Percentiles rank a stretch among this genome's conserved stretches.
Conservation (phyloP, 2,113 vertebrate genomes). For the Garra rufa region DNA sequence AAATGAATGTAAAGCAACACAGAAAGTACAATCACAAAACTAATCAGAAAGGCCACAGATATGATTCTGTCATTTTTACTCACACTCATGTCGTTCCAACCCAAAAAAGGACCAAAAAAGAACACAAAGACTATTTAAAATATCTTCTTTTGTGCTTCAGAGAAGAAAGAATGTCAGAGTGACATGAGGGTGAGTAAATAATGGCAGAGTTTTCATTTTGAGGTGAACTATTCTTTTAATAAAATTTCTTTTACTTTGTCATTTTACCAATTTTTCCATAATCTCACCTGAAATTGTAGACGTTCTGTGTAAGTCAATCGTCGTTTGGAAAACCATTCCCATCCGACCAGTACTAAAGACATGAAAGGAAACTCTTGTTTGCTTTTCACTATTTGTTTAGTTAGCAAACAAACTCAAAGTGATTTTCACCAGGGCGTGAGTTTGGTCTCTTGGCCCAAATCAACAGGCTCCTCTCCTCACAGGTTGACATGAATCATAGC, state of each 20-base stretch:
- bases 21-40: neutral
- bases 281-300: neutral
- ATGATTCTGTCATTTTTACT: neutral
- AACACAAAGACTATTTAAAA: neutral
- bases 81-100: too few relatives aligned
- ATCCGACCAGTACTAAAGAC: neutral
- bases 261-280: neutral
- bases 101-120: neutral
- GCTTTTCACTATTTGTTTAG: constrained; percentile 8
- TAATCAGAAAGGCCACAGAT: neutral
- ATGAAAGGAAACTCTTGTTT: constrained; percentile 35
- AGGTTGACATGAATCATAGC: constrained; percentile 30
- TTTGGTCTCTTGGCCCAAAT: neutral
- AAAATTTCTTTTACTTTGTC: neutral
- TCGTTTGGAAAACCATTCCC: neutral
- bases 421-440: constrained; percentile 37
- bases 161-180: neutral
- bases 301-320: neutral
- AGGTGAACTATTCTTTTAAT: neutral
- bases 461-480: constrained; percentile 11
- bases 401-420: constrained; percentile 11
- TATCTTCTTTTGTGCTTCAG: neutral
- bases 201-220: neutral
- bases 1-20: neutral
- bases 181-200: neutral